phyloP scores from a whole-genome alignment of 2,888 invertebrate species.

The Pomacea canaliculata region DNA sequence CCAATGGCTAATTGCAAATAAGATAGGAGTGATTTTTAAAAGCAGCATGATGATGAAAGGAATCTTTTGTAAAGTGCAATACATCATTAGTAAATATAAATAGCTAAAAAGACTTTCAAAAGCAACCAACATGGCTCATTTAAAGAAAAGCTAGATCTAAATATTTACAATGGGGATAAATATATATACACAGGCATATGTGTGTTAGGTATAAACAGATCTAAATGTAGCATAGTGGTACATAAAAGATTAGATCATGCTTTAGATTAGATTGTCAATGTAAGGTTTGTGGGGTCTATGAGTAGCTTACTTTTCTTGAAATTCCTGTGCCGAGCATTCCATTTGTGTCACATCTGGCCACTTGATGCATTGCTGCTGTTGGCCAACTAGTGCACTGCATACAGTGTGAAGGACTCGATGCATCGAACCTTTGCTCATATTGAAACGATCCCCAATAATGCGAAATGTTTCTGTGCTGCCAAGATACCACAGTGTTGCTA shows the following conservation, averaged over 20 bases:
- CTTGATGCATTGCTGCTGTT: neutral
- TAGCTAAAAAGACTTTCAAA: too few relatives aligned
- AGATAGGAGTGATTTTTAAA: too few relatives aligned
- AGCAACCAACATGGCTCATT: too few relatives aligned
- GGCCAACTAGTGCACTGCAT: neutral
- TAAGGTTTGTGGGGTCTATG: neutral
- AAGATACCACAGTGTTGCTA: constrained; percentile 2
- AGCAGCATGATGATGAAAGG: too few relatives aligned
- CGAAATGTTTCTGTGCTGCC: neutral
- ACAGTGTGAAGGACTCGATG: neutral
- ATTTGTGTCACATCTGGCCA: neutral
- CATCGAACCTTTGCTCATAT: neutral
- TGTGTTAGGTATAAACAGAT: neutral
- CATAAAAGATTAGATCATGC: neutral
- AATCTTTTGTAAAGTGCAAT: neutral
- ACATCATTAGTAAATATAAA: too few relatives aligned
- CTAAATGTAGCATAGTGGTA: neutral
- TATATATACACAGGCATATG: neutral
- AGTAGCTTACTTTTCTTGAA: neutral
- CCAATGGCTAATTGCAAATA: too few relatives aligned
- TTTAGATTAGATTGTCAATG: neutral
- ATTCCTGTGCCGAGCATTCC: neutral
- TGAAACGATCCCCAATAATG: neutral
- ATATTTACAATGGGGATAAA: too few relatives aligned
- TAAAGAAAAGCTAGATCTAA: too few relatives aligned